Evolutionary conservation across 2,888 invertebrate species (phyloP), one percentile per base, ranked within the genome.

Genomic region (Andrena praecox): DNA sequence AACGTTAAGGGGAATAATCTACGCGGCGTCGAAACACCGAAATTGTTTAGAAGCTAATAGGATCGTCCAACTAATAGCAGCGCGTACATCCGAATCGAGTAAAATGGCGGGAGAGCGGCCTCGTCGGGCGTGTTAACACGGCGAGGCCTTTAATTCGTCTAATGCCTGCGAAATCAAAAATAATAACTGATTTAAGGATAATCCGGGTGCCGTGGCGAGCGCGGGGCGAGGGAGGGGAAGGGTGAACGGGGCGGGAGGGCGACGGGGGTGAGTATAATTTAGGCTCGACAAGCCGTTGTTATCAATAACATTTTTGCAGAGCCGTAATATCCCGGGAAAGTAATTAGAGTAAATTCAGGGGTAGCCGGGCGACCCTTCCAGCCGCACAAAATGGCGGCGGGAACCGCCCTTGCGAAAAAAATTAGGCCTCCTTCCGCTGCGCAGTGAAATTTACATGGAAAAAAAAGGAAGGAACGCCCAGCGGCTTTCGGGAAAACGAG

Each of bases 321-420:
- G 87, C 85, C 90, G 90, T 89, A 90, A 89, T 91, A 89, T 90
- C 90, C 87, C 91, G 89, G 91, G 89, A 93, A 91, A 92, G 91
- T 92, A 93, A 93, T 93, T 92, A 92, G 92, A 91, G 92, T 92
- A 92, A 92, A 93, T 93, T 92, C 93, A 91, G 91, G 87, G 90
- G 87, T 87, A 89, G 85, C 88, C 78, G 86, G 86, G 24, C 90
- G 89, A 92, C 92, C 92, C 92, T 92, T 92, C 89, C 89, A 87
- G 85, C 87, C 90, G 85, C 86, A 84, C 90, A 93, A 93, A 93
- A 93, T 93, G 93, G 93, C 93, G 92, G 86, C 89, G 90, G 91
- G 91, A 91, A 90, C 91, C 92, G 92, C 92, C 92, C 92, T 92
- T 91, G 92, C 90, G 89, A 86, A 89, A 92, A 93, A 92, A 91